Base-by-base conservation (phyloP, 2,113 vertebrate species). In the Phyllopteryx taeniolatus region DNA sequence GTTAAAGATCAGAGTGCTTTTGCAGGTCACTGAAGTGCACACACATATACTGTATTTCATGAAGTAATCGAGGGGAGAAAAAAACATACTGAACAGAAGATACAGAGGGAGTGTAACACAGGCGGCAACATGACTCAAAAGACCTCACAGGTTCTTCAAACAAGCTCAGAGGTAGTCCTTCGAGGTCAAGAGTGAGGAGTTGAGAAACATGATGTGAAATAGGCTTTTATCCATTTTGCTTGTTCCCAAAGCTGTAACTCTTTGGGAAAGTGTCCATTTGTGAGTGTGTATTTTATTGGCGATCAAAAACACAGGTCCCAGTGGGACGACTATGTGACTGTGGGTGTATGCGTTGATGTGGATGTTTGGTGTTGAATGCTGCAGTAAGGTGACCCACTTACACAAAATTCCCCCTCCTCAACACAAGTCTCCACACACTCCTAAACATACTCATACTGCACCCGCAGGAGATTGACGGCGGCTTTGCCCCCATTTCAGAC, bases 301-400 rank as follows among this genome's bases (percentile, higher is more conserved):
- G 72, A 72, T 68, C 62, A 39, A 47, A 73, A 77, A 68, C 64
- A 46, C 43, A 15, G 39, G 43, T 10, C 56, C 15, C 1, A 19
- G 56, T 35, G 59, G 67, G 11, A 65, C 47, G 19, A 64, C 67
- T 27, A 39, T 42, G 67, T 67, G 75, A 1, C 75, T 67, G 42
- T 66, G 67, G 56, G 78, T 77, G 73, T 86, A 77, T 78, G 75
- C 78, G 66, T 72, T 49, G 78, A 85, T 82, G 86, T 65, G 81
- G 75, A 79, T 79, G 81, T 79, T 80, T 74, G 82, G 74, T 64
- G 61, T 80, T 83, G 83, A 87, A 88, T 82, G 83, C 85, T 79
- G 87, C 84, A 86, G 79, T 83, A 87, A 89, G 85, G 87, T 93
- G 91, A 93, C 92, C 92, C 90, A 92, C 79, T 92, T 93, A 86